Evolutionary conservation across 92 coral and sea anemone genomes (phyloP).

Genomic region (Pocillopora grandis): DNA sequence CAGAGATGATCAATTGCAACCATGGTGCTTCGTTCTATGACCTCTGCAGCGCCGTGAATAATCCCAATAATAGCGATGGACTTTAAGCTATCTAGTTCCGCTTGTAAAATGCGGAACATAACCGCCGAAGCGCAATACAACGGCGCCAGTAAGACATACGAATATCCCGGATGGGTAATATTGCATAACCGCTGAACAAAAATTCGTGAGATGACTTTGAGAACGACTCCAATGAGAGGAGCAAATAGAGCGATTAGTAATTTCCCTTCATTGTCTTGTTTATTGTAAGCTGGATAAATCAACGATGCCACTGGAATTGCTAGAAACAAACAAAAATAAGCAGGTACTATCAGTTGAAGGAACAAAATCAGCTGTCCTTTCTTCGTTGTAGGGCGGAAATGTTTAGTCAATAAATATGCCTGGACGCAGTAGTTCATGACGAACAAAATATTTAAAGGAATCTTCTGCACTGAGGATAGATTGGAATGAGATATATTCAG

Average conservation of each 20-base stretch:
- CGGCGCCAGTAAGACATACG: background rate
- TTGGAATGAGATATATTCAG: background rate
- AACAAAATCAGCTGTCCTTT: background rate
- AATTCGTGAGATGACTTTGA: background rate
- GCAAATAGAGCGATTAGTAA: background rate
- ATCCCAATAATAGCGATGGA: slow-evolving; percentile 24
- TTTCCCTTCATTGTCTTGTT: no score
- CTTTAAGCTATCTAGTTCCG: slow-evolving; percentile 9
- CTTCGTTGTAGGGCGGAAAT: background rate
- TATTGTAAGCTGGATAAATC: no score
- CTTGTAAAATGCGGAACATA: slow-evolving; percentile 20
- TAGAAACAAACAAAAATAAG: background rate
- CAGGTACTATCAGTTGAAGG: background rate
- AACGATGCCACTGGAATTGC: background rate
- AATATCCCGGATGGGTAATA: slow-evolving; percentile 4
- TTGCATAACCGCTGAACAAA: background rate
- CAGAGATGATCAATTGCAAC: slow-evolving; percentile 6
- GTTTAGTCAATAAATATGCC: background rate
- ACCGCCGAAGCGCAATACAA: background rate
- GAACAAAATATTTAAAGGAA: background rate
- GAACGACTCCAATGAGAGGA: slow-evolving; percentile 13
- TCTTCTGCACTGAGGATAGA: background rate
- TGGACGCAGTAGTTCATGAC: background rate
- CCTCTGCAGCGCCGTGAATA: slow-evolving; percentile 10
- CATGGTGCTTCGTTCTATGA: slow-evolving; percentile 39